Evolutionary conservation across 2,888 invertebrate species (phyloP).

Genomic region (Polymixis flavicincta): DNA sequence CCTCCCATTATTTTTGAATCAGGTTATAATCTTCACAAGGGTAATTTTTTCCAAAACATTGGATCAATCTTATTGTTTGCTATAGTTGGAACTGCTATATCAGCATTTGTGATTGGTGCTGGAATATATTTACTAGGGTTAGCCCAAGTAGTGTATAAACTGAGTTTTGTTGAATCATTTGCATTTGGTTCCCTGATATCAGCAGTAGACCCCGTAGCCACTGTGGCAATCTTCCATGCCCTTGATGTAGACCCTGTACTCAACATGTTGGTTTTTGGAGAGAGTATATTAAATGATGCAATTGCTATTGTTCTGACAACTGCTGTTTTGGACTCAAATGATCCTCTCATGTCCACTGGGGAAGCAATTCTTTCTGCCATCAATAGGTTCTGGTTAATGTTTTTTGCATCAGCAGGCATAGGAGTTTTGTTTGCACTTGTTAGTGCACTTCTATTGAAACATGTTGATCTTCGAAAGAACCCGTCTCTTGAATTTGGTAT

Average conservation of each 20-base stretch:
- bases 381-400: slow-evolving; percentile 98
- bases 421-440: slow-evolving; percentile 98
- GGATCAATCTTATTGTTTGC: slow-evolving; percentile 99
- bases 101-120: slow-evolving; percentile 98
- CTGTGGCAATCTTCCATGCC: slow-evolving; percentile 99
- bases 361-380: slow-evolving; percentile 97
- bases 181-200: slow-evolving; percentile 99
- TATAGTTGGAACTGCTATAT: slow-evolving; percentile 98
- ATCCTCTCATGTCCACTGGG: slow-evolving; percentile 92
- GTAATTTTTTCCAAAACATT: slow-evolving; percentile 98
- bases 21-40: slow-evolving; percentile 99
- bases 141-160: slow-evolving; percentile 96
- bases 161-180: slow-evolving; percentile 99
- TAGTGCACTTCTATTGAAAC: slow-evolving; percentile 97
- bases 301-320: slow-evolving; percentile 99
- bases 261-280: slow-evolving; percentile 99
- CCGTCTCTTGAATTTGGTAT: slow-evolving; percentile 99
- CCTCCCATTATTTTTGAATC: slow-evolving; percentile 99
- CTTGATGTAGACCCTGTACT: slow-evolving; percentile 98
- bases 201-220: slow-evolving; percentile 99
- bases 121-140: slow-evolving; percentile 98
- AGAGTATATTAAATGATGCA: slow-evolving; percentile 98
- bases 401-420: slow-evolving; percentile 99
- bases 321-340: slow-evolving; percentile 93
- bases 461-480: slow-evolving; percentile 98